These are phyloP conservation scores for Macropus fuliginosus DNA, from an alignment of 2,797 vertebrate genomes.

Conservation along the genomic window DNA sequence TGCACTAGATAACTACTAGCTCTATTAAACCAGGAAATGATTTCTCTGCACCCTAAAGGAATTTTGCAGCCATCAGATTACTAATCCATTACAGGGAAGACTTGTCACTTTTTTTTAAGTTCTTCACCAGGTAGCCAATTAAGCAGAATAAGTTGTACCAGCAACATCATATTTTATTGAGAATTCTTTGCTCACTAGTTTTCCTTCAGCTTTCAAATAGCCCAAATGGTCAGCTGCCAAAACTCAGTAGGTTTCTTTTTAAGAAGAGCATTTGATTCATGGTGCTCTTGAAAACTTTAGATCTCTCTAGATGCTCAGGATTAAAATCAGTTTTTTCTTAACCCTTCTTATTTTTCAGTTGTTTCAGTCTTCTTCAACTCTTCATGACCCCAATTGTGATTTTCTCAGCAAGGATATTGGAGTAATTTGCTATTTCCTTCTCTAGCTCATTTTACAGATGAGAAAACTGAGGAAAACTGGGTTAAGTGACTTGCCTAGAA, in stretches of 20 bases:
- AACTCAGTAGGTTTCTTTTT: conserved; percentile 6
- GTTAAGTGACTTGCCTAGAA: neutral
- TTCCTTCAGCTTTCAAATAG: conserved; percentile 56
- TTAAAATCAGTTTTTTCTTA: neutral
- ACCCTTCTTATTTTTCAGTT: neutral
- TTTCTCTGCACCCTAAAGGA: conserved; percentile 68
- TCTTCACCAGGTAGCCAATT: conserved; percentile 69
- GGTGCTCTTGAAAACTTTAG: neutral
- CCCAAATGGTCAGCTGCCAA: conserved; percentile 35
- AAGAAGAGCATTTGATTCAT: neutral
- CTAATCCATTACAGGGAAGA: conserved; percentile 66
- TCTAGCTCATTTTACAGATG: neutral
- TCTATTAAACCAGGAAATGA: conserved; percentile 76
- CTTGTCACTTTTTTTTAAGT: conserved; percentile 53
- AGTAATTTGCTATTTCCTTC: neutral
- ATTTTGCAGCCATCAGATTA: conserved; percentile 62
- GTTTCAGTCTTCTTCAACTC: neutral
- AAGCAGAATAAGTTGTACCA: conserved; percentile 58
- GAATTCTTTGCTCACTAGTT: conserved; percentile 41
- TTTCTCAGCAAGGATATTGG: neutral
- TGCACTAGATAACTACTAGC: conserved; percentile 68
- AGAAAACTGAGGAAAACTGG: neutral
- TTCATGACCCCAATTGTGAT: neutral
- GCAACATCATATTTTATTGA: conserved; percentile 56
- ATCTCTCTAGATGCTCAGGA: neutral